A percentile compares a stretch with the other conserved stretches of the same genome.
Evolutionary conservation across 2,888 invertebrate species (phyloP).

Genomic region (Nomada lathburiana): DNA sequence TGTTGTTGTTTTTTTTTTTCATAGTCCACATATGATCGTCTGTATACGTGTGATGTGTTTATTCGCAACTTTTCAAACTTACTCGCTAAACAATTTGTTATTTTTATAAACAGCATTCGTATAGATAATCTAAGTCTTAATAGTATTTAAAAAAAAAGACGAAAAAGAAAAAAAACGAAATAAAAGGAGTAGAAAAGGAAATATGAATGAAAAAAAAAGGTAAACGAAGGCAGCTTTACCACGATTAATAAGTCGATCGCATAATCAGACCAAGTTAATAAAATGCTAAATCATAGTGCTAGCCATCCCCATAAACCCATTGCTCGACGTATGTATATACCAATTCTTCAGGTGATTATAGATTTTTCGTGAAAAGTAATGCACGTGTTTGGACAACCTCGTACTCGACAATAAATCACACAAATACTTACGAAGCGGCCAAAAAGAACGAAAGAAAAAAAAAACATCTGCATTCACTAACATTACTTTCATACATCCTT

Average conservation of each 20-base stretch:
- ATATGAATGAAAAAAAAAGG: constrained; percentile 21
- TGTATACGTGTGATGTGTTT: constrained; percentile 53
- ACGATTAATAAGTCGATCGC: constrained; percentile 34
- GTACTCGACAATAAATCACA: not conserved
- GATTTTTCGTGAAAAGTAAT: not conserved
- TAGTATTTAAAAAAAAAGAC: constrained; percentile 29
- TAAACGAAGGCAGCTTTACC: constrained; percentile 36
- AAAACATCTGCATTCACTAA: not conserved
- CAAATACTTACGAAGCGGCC: not conserved
- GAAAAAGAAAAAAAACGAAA: constrained; percentile 8
- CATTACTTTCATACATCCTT: not conserved
- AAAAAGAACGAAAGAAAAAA: not conserved
- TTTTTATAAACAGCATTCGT: constrained; percentile 66
- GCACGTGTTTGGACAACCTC: not conserved
- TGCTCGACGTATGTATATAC: constrained; percentile 31
- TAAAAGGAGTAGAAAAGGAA: constrained; percentile 33
- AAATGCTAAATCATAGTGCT: constrained; percentile 51
- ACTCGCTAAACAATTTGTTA: constrained; percentile 69
- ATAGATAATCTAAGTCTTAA: constrained; percentile 65
- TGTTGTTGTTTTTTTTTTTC: constrained; percentile 11
- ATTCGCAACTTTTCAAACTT: constrained; percentile 62
- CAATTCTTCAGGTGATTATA: not conserved
- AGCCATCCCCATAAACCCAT: constrained; percentile 70
- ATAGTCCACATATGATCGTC: constrained; percentile 28
- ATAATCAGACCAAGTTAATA: constrained; percentile 25